phyloP scores from a whole-genome alignment of 2,888 invertebrate species.

The Zhengitettix transpicula region DNA sequence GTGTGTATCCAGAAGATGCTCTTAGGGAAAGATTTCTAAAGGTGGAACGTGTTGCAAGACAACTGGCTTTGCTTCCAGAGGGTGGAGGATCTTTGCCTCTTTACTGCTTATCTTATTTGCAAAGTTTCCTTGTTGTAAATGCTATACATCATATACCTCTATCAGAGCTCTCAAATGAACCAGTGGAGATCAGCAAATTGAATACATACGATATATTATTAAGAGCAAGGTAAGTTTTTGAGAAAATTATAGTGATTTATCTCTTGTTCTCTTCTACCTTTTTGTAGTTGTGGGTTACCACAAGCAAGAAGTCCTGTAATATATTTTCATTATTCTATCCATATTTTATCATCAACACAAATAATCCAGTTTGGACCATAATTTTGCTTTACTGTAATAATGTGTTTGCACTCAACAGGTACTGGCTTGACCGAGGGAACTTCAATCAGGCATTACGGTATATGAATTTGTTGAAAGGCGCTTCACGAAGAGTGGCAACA shows the following conservation, averaged over 20 bases:
- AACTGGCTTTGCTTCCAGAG: slow-evolving; percentile 74
- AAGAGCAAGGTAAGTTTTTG: slow-evolving; percentile 55
- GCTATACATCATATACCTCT: slow-evolving; percentile 50
- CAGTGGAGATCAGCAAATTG: slow-evolving; percentile 50
- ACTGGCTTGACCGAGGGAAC: slow-evolving; percentile 78
- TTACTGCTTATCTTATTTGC: slow-evolving; percentile 75
- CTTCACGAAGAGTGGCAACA: slow-evolving; percentile 61
- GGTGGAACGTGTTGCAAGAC: slow-evolving; percentile 63
- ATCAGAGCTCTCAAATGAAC: slow-evolving; percentile 53
- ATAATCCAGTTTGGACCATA: too few species aligned
- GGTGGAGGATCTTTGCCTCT: slow-evolving; percentile 70
- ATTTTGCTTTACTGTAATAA: too few species aligned
- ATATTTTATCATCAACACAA: too few species aligned
- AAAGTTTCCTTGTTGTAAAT: slow-evolving; percentile 65
- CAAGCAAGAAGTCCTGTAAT: background rate
- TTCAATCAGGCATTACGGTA: slow-evolving; percentile 70
- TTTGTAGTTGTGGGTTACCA: background rate
- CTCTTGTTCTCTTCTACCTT: background rate
- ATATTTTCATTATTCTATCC: too few species aligned
- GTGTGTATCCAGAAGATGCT: slow-evolving; percentile 77
- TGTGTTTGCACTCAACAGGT: too few species aligned
- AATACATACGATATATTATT: slow-evolving; percentile 80
- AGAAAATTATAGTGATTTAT: background rate
- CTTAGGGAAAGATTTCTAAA: slow-evolving; percentile 69
- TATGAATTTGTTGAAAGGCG: slow-evolving; percentile 76